Evolutionary conservation across 2,113 vertebrate genomes (phyloP).

Genomic region (Taurulus bubalis): DNA sequence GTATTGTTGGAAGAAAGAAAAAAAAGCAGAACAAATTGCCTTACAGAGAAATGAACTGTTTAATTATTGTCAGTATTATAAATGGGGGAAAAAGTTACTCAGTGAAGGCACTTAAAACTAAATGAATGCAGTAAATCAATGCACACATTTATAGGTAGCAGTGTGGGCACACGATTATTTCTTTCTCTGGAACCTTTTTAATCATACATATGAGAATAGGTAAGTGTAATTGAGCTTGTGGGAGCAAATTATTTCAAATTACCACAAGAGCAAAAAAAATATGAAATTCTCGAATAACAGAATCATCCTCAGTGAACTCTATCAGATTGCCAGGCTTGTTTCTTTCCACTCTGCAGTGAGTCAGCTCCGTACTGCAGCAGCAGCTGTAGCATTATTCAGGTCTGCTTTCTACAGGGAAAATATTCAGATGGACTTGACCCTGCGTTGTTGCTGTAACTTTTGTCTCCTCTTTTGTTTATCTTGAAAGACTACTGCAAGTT

Average conservation of each 20-base stretch:
- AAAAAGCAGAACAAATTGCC: not conserved
- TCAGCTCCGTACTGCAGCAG: constrained; percentile 60
- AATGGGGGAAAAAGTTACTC: not conserved
- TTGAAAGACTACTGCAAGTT: constrained; percentile 26
- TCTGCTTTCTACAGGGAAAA: constrained; percentile 42
- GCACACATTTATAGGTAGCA: constrained; percentile 3
- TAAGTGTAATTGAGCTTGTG: constrained; percentile 19
- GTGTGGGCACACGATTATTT: not conserved
- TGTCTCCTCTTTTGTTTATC: constrained; percentile 7
- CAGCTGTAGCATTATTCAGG: constrained; percentile 43
- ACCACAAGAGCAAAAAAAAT: constrained; percentile 35
- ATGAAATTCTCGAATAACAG: constrained; percentile 30
- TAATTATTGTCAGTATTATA: constrained; percentile 21
- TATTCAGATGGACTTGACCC: constrained; percentile 42
- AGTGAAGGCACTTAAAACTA: constrained; percentile 6
- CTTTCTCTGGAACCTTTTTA: not conserved
- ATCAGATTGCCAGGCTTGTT: constrained; percentile 30
- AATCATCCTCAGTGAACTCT: constrained; percentile 38
- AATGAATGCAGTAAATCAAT: constrained; percentile 50
- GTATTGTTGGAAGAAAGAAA: not conserved
- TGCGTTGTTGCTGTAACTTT: constrained; percentile 19
- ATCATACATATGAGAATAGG: constrained; percentile 29
- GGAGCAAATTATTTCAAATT: constrained; percentile 43
- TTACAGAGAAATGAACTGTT: constrained; percentile 1
- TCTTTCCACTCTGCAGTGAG: constrained; percentile 63